Percentiles rank a stretch among this genome's conserved stretches.
Conservation (phyloP, 2,797 vertebrate genomes). For the Phataginus tetradactyla region DNA sequence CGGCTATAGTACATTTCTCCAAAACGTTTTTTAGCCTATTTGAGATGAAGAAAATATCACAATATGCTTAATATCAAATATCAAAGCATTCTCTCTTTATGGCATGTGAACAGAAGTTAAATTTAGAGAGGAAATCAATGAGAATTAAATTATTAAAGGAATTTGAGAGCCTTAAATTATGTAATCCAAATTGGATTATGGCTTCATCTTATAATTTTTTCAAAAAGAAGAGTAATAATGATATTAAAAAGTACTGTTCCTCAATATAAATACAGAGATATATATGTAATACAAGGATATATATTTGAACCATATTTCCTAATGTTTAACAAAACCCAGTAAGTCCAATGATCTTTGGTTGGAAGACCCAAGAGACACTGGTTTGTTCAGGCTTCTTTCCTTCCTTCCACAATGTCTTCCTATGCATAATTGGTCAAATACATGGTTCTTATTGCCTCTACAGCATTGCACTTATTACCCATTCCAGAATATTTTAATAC, state of each 20-base stretch:
- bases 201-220: constrained; percentile 12
- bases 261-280: neutral
- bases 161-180: neutral
- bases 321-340: neutral
- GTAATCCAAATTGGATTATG: neutral
- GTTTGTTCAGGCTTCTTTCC: neutral
- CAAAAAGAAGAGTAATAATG: neutral
- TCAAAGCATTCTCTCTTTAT: neutral
- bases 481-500: neutral
- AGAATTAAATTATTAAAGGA: constrained; percentile 33
- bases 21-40: neutral
- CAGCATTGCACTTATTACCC: neutral
- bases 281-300: neutral
- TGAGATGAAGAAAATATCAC: neutral
- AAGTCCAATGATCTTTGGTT: neutral
- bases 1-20: neutral
- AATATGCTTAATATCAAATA: neutral
- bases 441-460: neutral
- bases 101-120: neutral
- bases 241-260: neutral
- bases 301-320: neutral
- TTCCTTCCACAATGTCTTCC: too few species aligned
- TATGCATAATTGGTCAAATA: too few species aligned
- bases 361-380: neutral
- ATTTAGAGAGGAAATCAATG: neutral